Conservation (phyloP, 1,140 invertebrate genomes). For the Diuraphis noxia region DNA sequence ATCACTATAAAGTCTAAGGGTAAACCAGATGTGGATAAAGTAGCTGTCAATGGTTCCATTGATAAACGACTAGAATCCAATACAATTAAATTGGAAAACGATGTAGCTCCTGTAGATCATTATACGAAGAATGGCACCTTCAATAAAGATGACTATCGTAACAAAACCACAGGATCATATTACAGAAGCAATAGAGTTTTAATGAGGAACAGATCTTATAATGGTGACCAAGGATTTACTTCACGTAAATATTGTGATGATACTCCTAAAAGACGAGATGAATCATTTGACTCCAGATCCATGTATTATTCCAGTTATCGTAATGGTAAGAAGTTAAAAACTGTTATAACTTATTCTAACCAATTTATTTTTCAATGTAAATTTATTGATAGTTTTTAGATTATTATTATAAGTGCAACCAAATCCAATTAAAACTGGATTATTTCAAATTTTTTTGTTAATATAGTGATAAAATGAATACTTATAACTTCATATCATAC, state of each 20-base stretch:
- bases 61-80: neutral
- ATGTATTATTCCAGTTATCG: slow-evolving; percentile 33
- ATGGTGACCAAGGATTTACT: slow-evolving; percentile 22
- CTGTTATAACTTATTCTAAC: neutral
- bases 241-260: slow-evolving; percentile 41
- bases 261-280: slow-evolving; percentile 23
- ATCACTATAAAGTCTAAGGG: slow-evolving; percentile 35
- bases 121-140: neutral
- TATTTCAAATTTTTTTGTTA: neutral
- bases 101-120: slow-evolving; percentile 1
- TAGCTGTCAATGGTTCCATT: neutral
- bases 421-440: neutral
- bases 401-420: neutral
- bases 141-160: slow-evolving; percentile 31
- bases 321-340: slow-evolving; percentile 12
- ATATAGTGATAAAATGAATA: neutral
- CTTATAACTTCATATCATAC: neutral
- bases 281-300: slow-evolving; percentile 28
- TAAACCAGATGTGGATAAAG: slow-evolving; percentile 19
- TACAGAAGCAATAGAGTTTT: neutral
- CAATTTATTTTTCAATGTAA: neutral
- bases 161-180: neutral
- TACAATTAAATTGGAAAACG: neutral
- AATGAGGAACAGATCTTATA: slow-evolving; percentile 8
- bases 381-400: neutral